These are phyloP conservation scores for Carcinoscorpius rotundicauda DNA, from an alignment of 1,140 invertebrate species.

Conservation along the genomic window DNA sequence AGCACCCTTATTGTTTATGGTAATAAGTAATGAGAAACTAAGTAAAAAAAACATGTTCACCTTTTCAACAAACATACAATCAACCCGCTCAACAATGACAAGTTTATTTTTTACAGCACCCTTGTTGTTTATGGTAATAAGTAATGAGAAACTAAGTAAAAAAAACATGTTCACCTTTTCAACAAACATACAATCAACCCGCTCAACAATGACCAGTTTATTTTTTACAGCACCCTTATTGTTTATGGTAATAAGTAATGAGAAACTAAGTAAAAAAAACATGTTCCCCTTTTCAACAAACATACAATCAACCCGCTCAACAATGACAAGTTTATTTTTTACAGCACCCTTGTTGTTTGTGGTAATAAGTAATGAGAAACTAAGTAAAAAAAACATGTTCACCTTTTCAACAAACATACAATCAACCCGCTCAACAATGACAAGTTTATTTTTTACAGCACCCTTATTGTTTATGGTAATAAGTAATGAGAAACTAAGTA, in stretches of 20 bases:
- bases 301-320: slow-evolving; percentile 82
- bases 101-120: slow-evolving; percentile 54
- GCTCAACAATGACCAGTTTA: slow-evolving; percentile 71
- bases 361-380: slow-evolving; percentile 19
- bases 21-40: not conserved
- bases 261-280: too few species aligned
- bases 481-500: too few species aligned
- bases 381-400: slow-evolving; percentile 2
- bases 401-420: slow-evolving; percentile 95
- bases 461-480: slow-evolving; percentile 43
- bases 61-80: slow-evolving; percentile 94
- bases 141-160: too few species aligned
- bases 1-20: slow-evolving; percentile 44
- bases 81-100: slow-evolving; percentile 73
- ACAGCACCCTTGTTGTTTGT: slow-evolving; percentile 47
- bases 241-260: slow-evolving; percentile 32
- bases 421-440: slow-evolving; percentile 71
- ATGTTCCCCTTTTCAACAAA: slow-evolving; percentile 94
- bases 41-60: slow-evolving; percentile 28
- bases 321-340: slow-evolving; percentile 63
- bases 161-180: slow-evolving; percentile 53
- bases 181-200: slow-evolving; percentile 90
- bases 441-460: slow-evolving; percentile 58
- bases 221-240: slow-evolving; percentile 49
- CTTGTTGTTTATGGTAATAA: slow-evolving; percentile 43